Percentiles rank a stretch among this genome's conserved stretches.
Conservation (phyloP, 2,113 vertebrate genomes). For the Alethe diademata region DNA sequence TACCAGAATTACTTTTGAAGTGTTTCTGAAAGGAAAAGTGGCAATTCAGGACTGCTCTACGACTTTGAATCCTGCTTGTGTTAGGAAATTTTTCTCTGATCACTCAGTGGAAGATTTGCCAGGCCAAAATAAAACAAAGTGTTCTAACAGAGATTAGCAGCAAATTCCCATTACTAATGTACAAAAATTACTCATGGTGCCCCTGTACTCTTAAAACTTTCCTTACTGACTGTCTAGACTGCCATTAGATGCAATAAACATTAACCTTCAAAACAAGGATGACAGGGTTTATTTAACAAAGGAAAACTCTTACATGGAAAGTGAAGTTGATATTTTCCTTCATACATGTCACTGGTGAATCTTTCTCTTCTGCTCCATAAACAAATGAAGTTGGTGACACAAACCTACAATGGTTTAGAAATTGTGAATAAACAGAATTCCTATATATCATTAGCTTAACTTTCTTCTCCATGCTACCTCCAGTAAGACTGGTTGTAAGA, state of each 20-base stretch:
- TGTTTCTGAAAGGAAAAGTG: not conserved
- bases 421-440: not conserved
- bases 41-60: not conserved
- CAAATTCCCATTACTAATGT: not conserved
- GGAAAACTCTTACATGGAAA: constrained; percentile 81
- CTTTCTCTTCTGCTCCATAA: constrained; percentile 78
- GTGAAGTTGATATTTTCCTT: constrained; percentile 88
- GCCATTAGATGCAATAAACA: not conserved
- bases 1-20: not conserved
- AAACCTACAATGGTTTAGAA: constrained; percentile 72
- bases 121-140: not conserved
- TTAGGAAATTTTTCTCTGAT: not conserved
- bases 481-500: not conserved
- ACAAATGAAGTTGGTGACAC: constrained; percentile 85
- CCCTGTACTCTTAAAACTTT: not conserved
- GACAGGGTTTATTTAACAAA: not conserved
- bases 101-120: not conserved
- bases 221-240: not conserved
- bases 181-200: not conserved
- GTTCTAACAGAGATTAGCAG: not conserved
- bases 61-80: not conserved
- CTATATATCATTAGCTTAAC: not conserved
- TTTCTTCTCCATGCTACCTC: not conserved
- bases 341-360: constrained; percentile 72
- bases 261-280: not conserved